These are phyloP conservation scores for Vanessa tameamea DNA, from an alignment of 1,140 invertebrate genomes.

Conservation along the genomic window DNA sequence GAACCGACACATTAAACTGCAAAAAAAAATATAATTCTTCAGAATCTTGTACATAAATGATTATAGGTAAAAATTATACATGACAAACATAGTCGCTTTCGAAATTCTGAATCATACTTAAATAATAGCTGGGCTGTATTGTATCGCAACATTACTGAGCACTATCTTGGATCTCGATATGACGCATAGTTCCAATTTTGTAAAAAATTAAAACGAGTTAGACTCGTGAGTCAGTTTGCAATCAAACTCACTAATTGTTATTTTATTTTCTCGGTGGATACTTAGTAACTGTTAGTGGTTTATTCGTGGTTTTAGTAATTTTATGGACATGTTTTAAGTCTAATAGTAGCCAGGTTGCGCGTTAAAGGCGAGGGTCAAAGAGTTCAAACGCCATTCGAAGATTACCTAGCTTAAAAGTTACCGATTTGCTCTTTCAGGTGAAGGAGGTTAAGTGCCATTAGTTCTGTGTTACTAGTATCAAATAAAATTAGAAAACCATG, in stretches of 20 bases:
- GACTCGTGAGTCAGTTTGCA: conserved; percentile 10
- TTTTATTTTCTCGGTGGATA: too few relatives aligned
- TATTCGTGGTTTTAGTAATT: not conserved
- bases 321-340: not conserved
- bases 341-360: not conserved
- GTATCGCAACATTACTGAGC: conserved; percentile 24
- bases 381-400: not conserved
- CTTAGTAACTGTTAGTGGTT: too few relatives aligned
- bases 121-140: conserved; percentile 21
- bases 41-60: not conserved
- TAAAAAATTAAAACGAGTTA: conserved; percentile 18
- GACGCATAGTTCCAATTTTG: conserved; percentile 14
- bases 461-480: not conserved
- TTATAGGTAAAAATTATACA: conserved; percentile 4
- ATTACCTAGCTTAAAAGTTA: conserved; percentile 1
- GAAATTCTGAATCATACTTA: conserved; percentile 32
- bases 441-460: not conserved
- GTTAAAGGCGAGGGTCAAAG: not conserved
- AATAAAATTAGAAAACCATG: not conserved
- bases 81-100: conserved; percentile 12
- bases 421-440: not conserved
- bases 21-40: not conserved
- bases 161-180: conserved; percentile 25
- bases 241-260: not conserved
- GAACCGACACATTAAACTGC: too few relatives aligned